Percentiles rank a stretch among this genome's conserved stretches.
Conservation (phyloP, 2,797 vertebrate species). For the Emys orbicularis region DNA sequence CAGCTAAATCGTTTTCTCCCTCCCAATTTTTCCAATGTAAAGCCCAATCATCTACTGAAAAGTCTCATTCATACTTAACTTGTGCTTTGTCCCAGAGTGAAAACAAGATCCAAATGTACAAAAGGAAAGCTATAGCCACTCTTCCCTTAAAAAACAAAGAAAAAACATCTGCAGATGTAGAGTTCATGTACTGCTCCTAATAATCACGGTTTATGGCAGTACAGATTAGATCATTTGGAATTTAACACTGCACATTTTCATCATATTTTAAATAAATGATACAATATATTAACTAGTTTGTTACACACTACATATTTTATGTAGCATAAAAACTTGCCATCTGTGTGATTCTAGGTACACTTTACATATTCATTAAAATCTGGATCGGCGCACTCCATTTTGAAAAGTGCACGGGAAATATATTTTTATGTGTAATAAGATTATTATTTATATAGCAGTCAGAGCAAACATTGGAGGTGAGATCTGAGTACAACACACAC, state of each 20-base stretch:
- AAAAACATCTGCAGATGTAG: background rate
- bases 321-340: background rate
- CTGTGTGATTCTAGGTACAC: background rate
- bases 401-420: background rate
- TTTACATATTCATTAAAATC: background rate
- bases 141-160: background rate
- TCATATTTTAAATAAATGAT: background rate
- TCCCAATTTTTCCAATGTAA: background rate
- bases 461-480: background rate
- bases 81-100: background rate
- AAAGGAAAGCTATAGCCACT: background rate
- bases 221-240: background rate
- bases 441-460: background rate
- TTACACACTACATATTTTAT: background rate
- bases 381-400: background rate
- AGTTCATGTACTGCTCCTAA: background rate
- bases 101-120: background rate
- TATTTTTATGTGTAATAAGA: background rate
- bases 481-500: background rate
- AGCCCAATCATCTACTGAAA: accelerated
- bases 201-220: background rate
- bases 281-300: background rate
- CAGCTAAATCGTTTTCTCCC: background rate
- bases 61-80: background rate
- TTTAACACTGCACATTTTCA: background rate